phyloP scores from a whole-genome alignment of 1,140 invertebrate genomes.

The Bombus impatiens region DNA sequence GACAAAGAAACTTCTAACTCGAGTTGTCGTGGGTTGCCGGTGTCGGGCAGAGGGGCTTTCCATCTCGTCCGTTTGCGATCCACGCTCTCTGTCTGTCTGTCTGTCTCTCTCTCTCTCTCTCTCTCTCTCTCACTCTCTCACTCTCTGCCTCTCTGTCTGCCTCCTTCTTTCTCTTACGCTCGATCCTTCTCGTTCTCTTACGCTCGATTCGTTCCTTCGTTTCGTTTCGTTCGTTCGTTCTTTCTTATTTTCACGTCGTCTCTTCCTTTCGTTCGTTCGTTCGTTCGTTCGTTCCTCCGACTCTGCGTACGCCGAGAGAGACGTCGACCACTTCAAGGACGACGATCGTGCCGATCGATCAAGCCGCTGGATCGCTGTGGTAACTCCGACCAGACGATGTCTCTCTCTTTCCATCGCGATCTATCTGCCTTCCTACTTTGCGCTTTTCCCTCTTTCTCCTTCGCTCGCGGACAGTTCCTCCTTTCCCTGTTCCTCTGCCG shows the following conservation, averaged over 20 bases:
- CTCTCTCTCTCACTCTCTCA: no score
- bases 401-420: constrained; percentile 3
- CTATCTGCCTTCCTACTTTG: background rate
- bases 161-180: no score
- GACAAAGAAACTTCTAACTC: constrained; percentile 77
- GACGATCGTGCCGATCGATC: constrained; percentile 66
- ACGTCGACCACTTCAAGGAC: constrained; percentile 77
- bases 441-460: background rate
- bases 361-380: constrained; percentile 59
- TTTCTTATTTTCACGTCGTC: no score
- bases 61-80: constrained; percentile 9
- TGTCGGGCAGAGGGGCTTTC: constrained; percentile 55
- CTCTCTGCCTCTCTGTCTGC: no score
- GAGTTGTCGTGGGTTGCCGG: constrained; percentile 71
- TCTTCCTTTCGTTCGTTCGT: background rate
- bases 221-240: no score
- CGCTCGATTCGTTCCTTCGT: no score
- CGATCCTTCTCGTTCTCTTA: no score
- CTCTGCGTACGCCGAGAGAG: constrained; percentile 54
- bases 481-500: background rate
- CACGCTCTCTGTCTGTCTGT: no score
- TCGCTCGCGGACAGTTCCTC: background rate
- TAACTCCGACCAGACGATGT: constrained; percentile 58
- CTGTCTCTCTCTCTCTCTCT: no score
- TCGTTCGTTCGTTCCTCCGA: constrained; percentile 25